Conservation (phyloP, 1,140 invertebrate genomes). For the Antheraea pernyi region DNA sequence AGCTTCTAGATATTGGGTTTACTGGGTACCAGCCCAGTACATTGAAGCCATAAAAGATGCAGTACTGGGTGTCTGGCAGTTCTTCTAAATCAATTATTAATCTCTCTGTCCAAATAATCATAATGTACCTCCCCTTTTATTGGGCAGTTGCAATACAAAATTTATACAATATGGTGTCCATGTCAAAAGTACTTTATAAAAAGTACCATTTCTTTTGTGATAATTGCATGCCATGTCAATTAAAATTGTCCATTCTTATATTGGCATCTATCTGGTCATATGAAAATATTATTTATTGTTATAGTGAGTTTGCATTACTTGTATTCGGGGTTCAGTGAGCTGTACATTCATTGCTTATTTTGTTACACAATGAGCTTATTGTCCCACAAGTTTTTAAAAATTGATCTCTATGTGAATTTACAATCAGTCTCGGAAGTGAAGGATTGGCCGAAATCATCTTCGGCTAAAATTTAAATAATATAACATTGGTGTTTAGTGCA, state of each 20-base stretch:
- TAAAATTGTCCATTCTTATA: conserved; percentile 68
- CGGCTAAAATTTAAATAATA: neutral
- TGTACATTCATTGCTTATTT: conserved; percentile 14
- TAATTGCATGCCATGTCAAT: conserved; percentile 70
- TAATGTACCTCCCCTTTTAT: conserved; percentile 51
- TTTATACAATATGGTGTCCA: conserved; percentile 37
- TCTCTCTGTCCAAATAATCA: conserved; percentile 26
- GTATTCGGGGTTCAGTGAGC: conserved; percentile 54
- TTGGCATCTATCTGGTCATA: conserved; percentile 72
- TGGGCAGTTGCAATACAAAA: conserved; percentile 68
- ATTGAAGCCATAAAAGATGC: conserved; percentile 95
- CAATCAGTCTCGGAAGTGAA: conserved; percentile 49
- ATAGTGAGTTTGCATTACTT: conserved; percentile 59
- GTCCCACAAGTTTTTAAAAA: conserved; percentile 54
- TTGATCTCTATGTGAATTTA: conserved; percentile 73
- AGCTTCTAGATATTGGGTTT: conserved; percentile 95
- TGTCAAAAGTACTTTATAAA: conserved; percentile 43
- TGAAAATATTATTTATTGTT: conserved; percentile 61
- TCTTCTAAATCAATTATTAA: conserved; percentile 80
- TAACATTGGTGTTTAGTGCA: neutral
- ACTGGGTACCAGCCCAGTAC: conserved; percentile 97
- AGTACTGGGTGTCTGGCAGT: conserved; percentile 93
- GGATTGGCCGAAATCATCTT: conserved; percentile 45
- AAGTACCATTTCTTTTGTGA: conserved; percentile 64
- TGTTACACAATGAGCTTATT: conserved; percentile 50